Conservation (phyloP, 30 jellyfish, hydroid and myxozoan genomes). For the Mastigias papua region DNA sequence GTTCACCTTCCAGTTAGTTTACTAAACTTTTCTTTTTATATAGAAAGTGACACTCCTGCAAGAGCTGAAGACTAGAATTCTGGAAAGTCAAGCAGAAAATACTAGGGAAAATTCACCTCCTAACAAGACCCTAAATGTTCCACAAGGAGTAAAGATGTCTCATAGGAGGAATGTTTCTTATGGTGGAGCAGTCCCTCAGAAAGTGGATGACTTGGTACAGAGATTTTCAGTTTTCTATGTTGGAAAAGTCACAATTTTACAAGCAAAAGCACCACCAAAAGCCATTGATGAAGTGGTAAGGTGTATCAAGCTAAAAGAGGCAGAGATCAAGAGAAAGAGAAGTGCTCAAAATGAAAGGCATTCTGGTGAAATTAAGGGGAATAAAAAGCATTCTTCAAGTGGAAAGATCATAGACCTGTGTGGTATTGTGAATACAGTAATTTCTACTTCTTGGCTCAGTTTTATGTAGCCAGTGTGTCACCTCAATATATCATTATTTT, state of each 20-base stretch:
- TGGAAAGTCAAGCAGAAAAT: constrained; percentile 59
- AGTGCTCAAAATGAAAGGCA: constrained; percentile 16
- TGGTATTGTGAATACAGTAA: too few species aligned
- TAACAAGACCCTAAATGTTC: constrained; percentile 13
- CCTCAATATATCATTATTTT: too few species aligned
- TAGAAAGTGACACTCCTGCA: constrained; percentile 82
- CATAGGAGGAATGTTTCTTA: constrained; percentile 90
- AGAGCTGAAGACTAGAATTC: constrained; percentile 74
- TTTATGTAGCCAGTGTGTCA: too few species aligned
- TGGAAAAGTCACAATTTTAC: constrained; percentile 93
- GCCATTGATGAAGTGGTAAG: constrained; percentile 86
- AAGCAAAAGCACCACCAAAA: constrained; percentile 94
- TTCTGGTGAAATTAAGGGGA: constrained; percentile 36
- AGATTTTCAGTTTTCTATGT: constrained; percentile 92
- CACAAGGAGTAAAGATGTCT: constrained; percentile 51
- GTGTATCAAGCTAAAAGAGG: constrained; percentile 62
- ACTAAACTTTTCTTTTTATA: neutral
- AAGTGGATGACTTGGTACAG: constrained; percentile 70
- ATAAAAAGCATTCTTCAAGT: constrained; percentile 44
- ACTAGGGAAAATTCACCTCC: constrained; percentile 58
- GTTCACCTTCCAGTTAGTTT: neutral
- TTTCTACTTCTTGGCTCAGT: too few species aligned
- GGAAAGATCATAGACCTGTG: constrained; percentile 25
- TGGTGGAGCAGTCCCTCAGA: constrained; percentile 78
- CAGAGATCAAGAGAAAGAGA: constrained; percentile 15